Base-by-base conservation (phyloP, 1,140 invertebrate genomes). In the Dermatophagoides farinae region DNA sequence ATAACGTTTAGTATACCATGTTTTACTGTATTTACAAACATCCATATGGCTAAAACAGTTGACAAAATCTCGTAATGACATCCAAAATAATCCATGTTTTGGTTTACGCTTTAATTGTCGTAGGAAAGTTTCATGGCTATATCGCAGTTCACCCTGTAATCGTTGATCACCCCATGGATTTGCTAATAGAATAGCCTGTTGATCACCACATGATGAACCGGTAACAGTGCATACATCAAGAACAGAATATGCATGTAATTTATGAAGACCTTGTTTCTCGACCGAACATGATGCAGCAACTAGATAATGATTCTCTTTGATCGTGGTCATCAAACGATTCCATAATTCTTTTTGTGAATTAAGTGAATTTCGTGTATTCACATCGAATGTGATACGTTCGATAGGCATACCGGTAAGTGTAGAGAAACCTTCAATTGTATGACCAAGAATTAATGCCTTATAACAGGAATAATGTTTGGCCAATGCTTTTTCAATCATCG, bases 141-240 rank as follows among this genome's bases (percentile, higher is more conserved):
- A 1, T 20, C 1, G 4, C 5, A 38, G 23, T 23, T n/a, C 11
- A n/a, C 53, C 53, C 1, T 1, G 1, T 20, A 55, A 25, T 44
- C 39, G 1, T 25, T 55, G 53, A n/a, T 44, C n/a, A 14, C 53
- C 53, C 53, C 53, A 55, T 39, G 53, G 53, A 55, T 55, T 55
- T 4, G 14, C 14, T n/a, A 55, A 25, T 11, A 55, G 25, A 4
- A 55, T 14, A 12, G 5, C 31, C 6, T 38, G 39, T 14, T 55
- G 25, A 20, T 44, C 31, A 25, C 12, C 1, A 23, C 6, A 2
- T 4, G 9, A 20, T 11, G 38, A 6, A 25, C n/a, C 6, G 1
- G 16, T 1, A 25, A 4, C 5, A 2, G 8, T 23, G 25, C 2
- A 12, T 8, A 44, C 25, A 25, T 55, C 53, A 1, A 55, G 14